Conservation (phyloP, 1,140 invertebrate species). For the Argopecten irradians region DNA sequence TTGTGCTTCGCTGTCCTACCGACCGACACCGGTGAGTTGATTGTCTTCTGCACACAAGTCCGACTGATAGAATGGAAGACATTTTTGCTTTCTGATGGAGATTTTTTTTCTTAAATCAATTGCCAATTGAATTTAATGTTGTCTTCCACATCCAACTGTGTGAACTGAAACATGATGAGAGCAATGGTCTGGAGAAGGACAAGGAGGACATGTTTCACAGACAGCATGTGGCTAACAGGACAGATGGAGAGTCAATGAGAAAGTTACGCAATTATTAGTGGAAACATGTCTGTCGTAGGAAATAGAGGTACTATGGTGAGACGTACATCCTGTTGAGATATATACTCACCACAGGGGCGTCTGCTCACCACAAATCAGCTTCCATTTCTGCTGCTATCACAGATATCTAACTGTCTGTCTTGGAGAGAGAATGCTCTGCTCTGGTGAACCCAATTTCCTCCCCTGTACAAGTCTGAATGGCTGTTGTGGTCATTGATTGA, state of each 20-base stretch:
- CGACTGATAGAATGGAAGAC: neutral
- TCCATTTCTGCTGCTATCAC: neutral
- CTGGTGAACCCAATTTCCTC: constrained; percentile 20
- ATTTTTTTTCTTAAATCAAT: neutral
- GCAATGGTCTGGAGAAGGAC: neutral
- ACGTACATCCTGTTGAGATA: neutral
- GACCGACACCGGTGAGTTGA: neutral
- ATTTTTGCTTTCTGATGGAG: neutral
- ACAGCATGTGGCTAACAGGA: neutral
- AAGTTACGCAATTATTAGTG: neutral
- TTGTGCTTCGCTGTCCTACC: neutral
- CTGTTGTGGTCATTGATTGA: constrained; percentile 21
- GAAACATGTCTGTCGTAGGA: neutral
- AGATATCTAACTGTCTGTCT: constrained; percentile 1
- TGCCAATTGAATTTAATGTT: neutral
- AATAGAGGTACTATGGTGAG: constrained; percentile 12
- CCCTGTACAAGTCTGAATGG: neutral
- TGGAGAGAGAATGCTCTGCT: neutral
- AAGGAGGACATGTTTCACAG: neutral
- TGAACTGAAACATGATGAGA: neutral
- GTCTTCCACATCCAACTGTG: neutral
- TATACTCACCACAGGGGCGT: neutral
- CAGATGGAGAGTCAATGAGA: too few relatives aligned
- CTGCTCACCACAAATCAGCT: neutral
- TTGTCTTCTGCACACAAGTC: neutral